These are phyloP conservation scores for Tuta absoluta DNA, from an alignment of 2,888 invertebrate species.

Conservation along the genomic window DNA sequence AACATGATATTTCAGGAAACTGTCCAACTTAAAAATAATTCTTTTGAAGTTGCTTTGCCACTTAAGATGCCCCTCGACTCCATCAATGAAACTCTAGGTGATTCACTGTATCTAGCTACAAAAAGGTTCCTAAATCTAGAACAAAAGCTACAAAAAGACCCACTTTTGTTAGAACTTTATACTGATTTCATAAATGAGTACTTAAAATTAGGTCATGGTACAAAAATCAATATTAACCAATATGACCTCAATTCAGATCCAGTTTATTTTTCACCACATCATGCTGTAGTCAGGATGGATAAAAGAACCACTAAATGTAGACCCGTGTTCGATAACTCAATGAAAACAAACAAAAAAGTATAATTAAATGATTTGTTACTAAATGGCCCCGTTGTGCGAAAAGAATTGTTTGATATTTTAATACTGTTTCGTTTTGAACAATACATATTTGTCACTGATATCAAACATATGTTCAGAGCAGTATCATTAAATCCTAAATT, in stretches of 20 bases:
- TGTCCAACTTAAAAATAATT: constrained; percentile 13
- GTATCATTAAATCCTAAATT: constrained; percentile 30
- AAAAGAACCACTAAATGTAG: constrained; percentile 14
- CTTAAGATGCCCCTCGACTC: constrained; percentile 18
- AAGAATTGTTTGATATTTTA: constrained; percentile 21
- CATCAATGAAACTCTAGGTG: constrained; percentile 18
- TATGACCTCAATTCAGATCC: constrained; percentile 11
- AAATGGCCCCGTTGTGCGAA: constrained; percentile 14
- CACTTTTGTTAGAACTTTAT: no score
- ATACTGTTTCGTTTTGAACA: background rate
- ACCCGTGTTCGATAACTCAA: background rate
- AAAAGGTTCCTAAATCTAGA: constrained; percentile 23
- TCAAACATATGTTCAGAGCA: constrained; percentile 30
- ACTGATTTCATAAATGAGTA: no score
- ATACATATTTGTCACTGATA: constrained; percentile 25
- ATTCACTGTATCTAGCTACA: constrained; percentile 8
- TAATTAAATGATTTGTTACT: constrained; percentile 2
- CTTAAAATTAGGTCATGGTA: background rate
- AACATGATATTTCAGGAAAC: background rate
- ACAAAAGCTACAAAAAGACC: no score
- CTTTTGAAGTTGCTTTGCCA: constrained; percentile 26
- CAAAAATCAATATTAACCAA: background rate
- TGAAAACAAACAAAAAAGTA: constrained; percentile 10
- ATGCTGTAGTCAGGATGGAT: constrained; percentile 24
- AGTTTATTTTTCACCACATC: constrained; percentile 27